phyloP scores from a whole-genome alignment of 2,888 invertebrate species.

The Ochropleura leucogaster region DNA sequence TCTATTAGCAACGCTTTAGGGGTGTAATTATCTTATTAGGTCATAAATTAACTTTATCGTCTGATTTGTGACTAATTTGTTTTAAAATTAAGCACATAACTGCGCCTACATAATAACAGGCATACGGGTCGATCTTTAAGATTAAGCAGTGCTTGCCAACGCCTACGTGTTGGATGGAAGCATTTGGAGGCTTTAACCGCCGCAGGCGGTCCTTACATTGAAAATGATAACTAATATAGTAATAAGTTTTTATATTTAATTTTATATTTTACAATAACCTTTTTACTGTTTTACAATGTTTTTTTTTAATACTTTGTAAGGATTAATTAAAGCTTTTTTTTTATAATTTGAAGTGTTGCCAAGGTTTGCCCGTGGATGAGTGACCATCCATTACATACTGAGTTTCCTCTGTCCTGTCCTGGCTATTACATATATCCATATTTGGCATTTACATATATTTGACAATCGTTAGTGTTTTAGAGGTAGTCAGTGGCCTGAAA shows the following conservation, averaged over 20 bases:
- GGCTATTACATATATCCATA: too few species aligned
- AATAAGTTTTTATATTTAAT: too few species aligned
- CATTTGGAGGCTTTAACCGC: too few species aligned
- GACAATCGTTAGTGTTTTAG: neutral
- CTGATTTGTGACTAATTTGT: neutral
- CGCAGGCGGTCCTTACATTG: too few species aligned
- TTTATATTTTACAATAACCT: too few species aligned
- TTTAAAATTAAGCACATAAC: neutral
- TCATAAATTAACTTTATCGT: neutral
- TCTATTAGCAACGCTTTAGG: slow-evolving; percentile 2
- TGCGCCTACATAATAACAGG: neutral
- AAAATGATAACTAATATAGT: too few species aligned
- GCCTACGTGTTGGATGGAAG: too few species aligned
- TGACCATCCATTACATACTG: neutral
- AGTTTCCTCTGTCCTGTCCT: neutral
- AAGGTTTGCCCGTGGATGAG: neutral
- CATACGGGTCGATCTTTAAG: neutral
- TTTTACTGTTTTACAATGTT: too few species aligned
- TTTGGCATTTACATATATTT: neutral
- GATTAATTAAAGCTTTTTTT: too few species aligned
- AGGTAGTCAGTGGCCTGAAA: neutral
- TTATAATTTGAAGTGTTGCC: too few species aligned
- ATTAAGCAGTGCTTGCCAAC: neutral
- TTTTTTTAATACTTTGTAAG: too few species aligned
- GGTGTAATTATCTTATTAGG: neutral